These are phyloP conservation scores for Dryomyza anilis DNA, from an alignment of 2,888 invertebrate genomes.

Conservation along the genomic window DNA sequence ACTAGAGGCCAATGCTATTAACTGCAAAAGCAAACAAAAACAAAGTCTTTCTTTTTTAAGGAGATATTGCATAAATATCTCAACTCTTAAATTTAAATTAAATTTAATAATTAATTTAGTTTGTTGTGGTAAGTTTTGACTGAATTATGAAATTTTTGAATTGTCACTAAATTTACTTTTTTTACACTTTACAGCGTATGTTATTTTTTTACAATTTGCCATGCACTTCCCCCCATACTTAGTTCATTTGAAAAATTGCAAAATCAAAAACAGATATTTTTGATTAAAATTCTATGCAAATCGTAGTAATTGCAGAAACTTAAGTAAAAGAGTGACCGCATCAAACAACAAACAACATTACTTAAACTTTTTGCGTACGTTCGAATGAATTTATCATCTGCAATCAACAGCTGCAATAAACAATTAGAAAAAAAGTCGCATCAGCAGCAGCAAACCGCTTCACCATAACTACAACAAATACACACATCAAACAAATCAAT, in stretches of 20 bases:
- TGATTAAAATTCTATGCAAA: constrained; percentile 15
- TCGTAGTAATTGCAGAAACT: too few relatives aligned
- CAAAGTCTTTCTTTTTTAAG: constrained; percentile 22
- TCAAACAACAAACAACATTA: too few relatives aligned
- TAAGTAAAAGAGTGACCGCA: too few relatives aligned
- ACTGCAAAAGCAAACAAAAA: constrained; percentile 30
- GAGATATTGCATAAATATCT: constrained; percentile 21
- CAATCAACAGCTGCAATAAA: not conserved
- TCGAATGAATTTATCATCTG: too few relatives aligned
- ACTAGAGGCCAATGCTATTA: constrained; percentile 63
- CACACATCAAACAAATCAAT: not conserved
- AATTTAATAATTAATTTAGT: constrained; percentile 29
- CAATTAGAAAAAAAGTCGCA: not conserved
- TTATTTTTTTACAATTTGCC: constrained; percentile 18
- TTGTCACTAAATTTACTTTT: not conserved
- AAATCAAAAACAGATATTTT: too few relatives aligned
- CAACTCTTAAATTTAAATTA: constrained; percentile 17
- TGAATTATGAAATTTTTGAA: not conserved
- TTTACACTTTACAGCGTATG: constrained; percentile 18
- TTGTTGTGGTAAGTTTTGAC: constrained; percentile 38
- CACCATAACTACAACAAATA: not conserved
- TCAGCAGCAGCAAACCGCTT: not conserved
- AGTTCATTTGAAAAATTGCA: too few relatives aligned
- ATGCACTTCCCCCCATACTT: not conserved
- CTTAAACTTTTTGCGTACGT: too few relatives aligned